A percentile compares a stretch with the other conserved stretches of the same genome.
These are phyloP conservation scores for Trypoxylus dichotomus DNA, from an alignment of 1,140 invertebrate species.

Conservation along the genomic window DNA sequence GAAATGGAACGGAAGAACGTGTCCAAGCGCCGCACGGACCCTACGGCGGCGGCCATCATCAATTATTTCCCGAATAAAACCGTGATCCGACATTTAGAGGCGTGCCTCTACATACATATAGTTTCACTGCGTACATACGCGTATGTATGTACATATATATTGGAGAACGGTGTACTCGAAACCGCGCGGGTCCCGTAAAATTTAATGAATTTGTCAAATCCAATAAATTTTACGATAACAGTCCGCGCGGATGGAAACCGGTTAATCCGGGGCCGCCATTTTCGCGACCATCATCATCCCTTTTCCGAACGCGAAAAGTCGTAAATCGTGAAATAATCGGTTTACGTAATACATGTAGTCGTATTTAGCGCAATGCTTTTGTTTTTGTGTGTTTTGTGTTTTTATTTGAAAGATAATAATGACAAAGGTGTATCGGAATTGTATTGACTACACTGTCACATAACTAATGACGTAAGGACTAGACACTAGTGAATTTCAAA, in stretches of 20 bases:
- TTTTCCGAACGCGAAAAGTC: not conserved
- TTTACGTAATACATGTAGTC: not conserved
- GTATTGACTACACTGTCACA: no score
- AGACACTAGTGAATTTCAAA: no score
- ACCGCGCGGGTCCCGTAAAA: not conserved
- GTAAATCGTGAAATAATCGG: not conserved
- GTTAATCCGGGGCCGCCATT: not conserved
- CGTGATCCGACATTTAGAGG: not conserved
- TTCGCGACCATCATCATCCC: not conserved
- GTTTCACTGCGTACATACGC: not conserved
- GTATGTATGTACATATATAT: not conserved
- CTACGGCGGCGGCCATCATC: slow-evolving; percentile 1
- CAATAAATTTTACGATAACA: slow-evolving; percentile 4
- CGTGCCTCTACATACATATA: not conserved
- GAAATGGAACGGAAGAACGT: slow-evolving; percentile 29
- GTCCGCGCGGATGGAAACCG: not conserved
- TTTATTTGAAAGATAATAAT: no score
- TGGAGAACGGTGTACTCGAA: not conserved
- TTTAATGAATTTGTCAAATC: slow-evolving; percentile 22
- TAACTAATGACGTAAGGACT: no score
- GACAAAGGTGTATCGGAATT: no score
- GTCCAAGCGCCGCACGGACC: not conserved
- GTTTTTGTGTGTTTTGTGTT: not conserved
- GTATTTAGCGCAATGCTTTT: not conserved
- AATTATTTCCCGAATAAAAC: slow-evolving; percentile 29